Conservation (phyloP, 2,113 vertebrate genomes). For the Lethenteron reissneri region DNA sequence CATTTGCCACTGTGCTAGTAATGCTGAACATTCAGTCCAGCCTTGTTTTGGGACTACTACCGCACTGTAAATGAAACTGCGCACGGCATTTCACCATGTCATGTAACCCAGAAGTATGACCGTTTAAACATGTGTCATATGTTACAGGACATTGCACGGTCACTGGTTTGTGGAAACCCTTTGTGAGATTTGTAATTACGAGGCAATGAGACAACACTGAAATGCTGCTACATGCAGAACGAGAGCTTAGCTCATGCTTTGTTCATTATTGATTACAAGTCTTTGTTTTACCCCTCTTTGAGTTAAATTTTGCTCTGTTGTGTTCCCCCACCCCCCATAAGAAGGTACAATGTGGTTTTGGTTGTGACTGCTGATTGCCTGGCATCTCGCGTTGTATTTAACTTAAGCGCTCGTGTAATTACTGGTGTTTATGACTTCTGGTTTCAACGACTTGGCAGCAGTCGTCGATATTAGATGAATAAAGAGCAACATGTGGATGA, state of each 20-base stretch:
- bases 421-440: constrained; percentile 28
- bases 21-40: too few relatives aligned
- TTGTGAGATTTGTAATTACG: constrained; percentile 27
- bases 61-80: too few relatives aligned
- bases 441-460: constrained; percentile 33
- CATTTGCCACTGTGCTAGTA: too few relatives aligned
- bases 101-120: too few relatives aligned
- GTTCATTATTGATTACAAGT: constrained; percentile 1
- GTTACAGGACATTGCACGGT: constrained; percentile 47
- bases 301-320: background rate
- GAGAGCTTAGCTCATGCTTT: background rate
- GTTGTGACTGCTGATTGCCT: background rate
- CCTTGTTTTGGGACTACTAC: too few relatives aligned
- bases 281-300: background rate
- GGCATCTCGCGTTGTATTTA: background rate
- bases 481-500: too few relatives aligned
- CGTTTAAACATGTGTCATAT: constrained; percentile 25
- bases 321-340: background rate
- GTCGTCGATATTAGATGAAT: too few relatives aligned
- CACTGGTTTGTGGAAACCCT: constrained; percentile 31
- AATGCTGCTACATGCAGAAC: background rate
- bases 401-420: background rate
- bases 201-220: background rate
- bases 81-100: too few relatives aligned
- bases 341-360: background rate